Conservation (phyloP, 2,113 vertebrate genomes). For the Myanophis thanlyinensis region DNA sequence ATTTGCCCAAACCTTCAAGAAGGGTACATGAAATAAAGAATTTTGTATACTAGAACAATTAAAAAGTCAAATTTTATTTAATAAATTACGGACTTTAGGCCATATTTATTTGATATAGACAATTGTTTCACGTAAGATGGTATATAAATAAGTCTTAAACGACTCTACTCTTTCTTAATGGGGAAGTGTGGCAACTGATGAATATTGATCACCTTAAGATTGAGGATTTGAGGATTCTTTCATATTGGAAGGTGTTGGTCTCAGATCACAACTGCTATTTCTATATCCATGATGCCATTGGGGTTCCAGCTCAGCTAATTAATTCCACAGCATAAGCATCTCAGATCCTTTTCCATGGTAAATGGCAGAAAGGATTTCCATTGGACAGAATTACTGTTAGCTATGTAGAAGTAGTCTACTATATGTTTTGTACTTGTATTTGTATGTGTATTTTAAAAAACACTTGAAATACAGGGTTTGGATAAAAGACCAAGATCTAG, state of each 20-base stretch:
- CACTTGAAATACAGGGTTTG: not conserved
- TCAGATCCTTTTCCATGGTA: not conserved
- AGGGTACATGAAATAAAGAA: not conserved
- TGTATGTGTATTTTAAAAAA: not conserved
- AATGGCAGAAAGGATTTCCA: not conserved
- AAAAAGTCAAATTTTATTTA: not conserved
- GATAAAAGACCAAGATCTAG: not conserved
- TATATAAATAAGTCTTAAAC: not conserved
- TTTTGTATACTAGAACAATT: not conserved
- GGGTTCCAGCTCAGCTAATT: not conserved
- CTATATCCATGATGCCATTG: not conserved
- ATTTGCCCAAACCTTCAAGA: not conserved
- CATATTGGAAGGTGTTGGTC: not conserved
- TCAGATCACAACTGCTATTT: not conserved
- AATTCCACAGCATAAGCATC: not conserved
- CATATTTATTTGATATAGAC: no score
- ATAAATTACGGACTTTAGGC: not conserved
- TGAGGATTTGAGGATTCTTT: not conserved
- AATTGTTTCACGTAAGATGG: not conserved
- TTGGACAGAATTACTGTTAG: not conserved
- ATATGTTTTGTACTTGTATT: not conserved
- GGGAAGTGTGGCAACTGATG: not conserved
- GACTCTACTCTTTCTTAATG: not conserved
- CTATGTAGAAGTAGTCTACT: not conserved
- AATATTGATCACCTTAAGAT: not conserved